A percentile compares a stretch with the other conserved stretches of the same genome.
Conservation (phyloP, 2,113 vertebrate genomes). For the Psettodes erumei region DNA sequence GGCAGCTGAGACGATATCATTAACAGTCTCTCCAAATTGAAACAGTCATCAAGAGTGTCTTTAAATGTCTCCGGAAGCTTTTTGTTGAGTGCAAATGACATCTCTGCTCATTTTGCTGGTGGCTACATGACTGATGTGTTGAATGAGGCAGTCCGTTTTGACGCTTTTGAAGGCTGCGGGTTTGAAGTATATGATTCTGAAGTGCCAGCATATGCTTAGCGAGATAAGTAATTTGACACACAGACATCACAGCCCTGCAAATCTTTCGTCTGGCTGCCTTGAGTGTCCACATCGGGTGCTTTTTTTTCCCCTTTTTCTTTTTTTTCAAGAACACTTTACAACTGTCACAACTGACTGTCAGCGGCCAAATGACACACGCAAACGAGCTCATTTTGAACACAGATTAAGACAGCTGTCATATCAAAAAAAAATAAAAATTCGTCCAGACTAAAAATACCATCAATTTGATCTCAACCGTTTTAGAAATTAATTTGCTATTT, state of each 20-base stretch:
- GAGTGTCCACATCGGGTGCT: slow-evolving; percentile 71
- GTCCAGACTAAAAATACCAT: slow-evolving; percentile 64
- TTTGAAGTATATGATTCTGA: slow-evolving; percentile 84
- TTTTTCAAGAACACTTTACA: slow-evolving; percentile 81
- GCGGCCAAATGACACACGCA: slow-evolving; percentile 64
- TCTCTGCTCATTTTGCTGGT: slow-evolving; percentile 81
- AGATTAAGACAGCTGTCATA: slow-evolving; percentile 77
- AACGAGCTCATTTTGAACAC: slow-evolving; percentile 71
- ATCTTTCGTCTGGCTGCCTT: slow-evolving; percentile 78
- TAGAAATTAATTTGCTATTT: slow-evolving; percentile 71
- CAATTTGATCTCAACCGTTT: slow-evolving; percentile 62
- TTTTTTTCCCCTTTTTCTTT: too few relatives aligned
- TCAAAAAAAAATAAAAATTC: slow-evolving; percentile 53
- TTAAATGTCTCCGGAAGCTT: slow-evolving; percentile 76
- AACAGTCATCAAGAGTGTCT: slow-evolving; percentile 80
- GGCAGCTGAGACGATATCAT: slow-evolving; percentile 69
- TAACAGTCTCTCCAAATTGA: slow-evolving; percentile 80
- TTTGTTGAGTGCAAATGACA: slow-evolving; percentile 82
- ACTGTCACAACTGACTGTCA: slow-evolving; percentile 81
- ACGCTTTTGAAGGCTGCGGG: slow-evolving; percentile 76
- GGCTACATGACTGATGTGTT: slow-evolving; percentile 82
- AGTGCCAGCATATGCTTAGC: slow-evolving; percentile 82
- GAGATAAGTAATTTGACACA: slow-evolving; percentile 84
- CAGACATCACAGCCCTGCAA: slow-evolving; percentile 81
- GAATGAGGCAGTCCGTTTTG: slow-evolving; percentile 72